A percentile compares a stretch with the other conserved stretches of the same genome.
Evolutionary conservation across 2,888 invertebrate species (phyloP).

Genomic region (Diaperis boleti): DNA sequence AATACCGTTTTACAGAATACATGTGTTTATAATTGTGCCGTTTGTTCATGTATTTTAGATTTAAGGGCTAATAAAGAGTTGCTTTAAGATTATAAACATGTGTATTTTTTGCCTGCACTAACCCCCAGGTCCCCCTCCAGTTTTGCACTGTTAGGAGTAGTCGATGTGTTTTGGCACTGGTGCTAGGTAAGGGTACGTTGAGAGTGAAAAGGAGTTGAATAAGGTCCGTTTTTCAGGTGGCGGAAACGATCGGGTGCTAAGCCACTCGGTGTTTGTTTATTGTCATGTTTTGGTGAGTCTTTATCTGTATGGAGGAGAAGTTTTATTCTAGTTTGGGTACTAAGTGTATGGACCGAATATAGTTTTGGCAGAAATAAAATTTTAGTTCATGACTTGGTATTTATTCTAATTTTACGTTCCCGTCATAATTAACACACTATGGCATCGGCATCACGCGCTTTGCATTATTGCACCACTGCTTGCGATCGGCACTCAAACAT

Average conservation of each 20-base stretch:
- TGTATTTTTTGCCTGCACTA: slow-evolving; percentile 52
- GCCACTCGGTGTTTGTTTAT: not conserved
- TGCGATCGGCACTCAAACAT: too few relatives aligned
- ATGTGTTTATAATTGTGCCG: slow-evolving; percentile 36
- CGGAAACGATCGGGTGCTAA: not conserved
- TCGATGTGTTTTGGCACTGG: not conserved
- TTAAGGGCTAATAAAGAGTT: slow-evolving; percentile 31
- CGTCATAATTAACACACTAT: too few relatives aligned
- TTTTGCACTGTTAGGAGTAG: too few relatives aligned
- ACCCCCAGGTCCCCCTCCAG: not conserved
- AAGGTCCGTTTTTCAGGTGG: not conserved
- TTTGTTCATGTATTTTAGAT: slow-evolving; percentile 30
- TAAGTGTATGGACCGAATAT: too few relatives aligned
- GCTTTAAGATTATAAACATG: slow-evolving; percentile 58
- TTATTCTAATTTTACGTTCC: too few relatives aligned
- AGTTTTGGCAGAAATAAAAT: too few relatives aligned
- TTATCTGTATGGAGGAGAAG: not conserved
- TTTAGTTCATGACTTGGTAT: too few relatives aligned
- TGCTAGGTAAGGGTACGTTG: not conserved
- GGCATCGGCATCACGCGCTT: too few relatives aligned
- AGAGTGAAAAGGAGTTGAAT: not conserved
- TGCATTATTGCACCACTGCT: too few relatives aligned
- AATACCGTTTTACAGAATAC: slow-evolving; percentile 37
- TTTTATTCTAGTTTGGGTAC: too few relatives aligned
- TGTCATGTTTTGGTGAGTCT: not conserved